Conservation (phyloP, 2,888 invertebrate genomes). For the Agrotis segetum region DNA sequence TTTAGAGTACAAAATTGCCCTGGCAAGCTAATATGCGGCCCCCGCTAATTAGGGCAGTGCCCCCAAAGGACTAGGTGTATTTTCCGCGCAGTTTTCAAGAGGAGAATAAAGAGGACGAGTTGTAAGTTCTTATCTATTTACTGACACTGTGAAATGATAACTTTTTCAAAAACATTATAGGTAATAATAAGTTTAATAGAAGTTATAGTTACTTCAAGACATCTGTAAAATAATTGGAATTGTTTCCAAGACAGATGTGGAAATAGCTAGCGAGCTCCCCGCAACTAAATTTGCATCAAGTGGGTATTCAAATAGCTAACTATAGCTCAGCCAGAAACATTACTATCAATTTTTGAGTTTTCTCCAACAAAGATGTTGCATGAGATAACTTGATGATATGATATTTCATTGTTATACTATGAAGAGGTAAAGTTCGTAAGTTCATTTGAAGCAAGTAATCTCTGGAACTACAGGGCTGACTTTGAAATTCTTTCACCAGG, state of each 20-base stretch:
- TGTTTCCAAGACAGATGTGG: slow-evolving; percentile 7
- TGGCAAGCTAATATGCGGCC: slow-evolving; percentile 27
- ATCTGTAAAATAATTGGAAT: slow-evolving; percentile 1
- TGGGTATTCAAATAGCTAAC: slow-evolving; percentile 13
- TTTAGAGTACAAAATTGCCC: slow-evolving; percentile 30
- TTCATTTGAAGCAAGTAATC: too few species aligned
- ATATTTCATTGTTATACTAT: too few species aligned
- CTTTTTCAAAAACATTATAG: background rate
- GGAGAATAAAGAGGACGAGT: background rate
- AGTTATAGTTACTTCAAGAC: background rate
- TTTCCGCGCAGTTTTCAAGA: slow-evolving; percentile 13
- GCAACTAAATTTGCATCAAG: slow-evolving; percentile 5
- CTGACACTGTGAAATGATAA: background rate
- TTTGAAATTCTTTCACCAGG: too few species aligned
- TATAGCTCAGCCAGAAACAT: slow-evolving; percentile 6
- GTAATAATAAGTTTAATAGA: too few species aligned
- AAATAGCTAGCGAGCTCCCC: slow-evolving; percentile 30
- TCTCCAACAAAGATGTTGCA: background rate
- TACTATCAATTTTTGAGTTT: slow-evolving; percentile 2
- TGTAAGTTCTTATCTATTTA: slow-evolving; percentile 6
- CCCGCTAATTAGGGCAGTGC: slow-evolving; percentile 31
- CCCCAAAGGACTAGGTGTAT: slow-evolving; percentile 23
- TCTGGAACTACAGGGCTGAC: too few species aligned
- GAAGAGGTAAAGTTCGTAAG: too few species aligned
- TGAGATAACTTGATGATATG: background rate